A percentile compares a stretch with the other conserved stretches of the same genome.
phyloP scores from a whole-genome alignment of 2,113 vertebrate species.

The Myiagra hebetior region DNA sequence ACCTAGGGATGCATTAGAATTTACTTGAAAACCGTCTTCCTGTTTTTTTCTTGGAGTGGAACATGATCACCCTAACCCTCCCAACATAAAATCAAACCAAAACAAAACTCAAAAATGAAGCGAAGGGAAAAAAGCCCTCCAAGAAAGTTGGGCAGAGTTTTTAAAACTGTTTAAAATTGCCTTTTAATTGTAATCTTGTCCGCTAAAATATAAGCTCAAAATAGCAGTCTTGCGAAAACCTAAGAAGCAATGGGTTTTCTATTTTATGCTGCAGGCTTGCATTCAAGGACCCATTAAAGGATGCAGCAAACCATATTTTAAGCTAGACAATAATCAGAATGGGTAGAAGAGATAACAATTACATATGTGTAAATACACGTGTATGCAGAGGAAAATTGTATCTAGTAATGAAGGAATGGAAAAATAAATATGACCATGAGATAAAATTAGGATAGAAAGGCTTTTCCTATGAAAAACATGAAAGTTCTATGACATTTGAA shows the following conservation, averaged over 20 bases:
- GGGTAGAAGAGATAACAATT: not conserved
- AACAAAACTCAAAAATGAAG: not conserved
- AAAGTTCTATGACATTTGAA: not conserved
- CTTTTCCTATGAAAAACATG: not conserved
- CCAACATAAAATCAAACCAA: not conserved
- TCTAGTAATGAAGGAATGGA: not conserved
- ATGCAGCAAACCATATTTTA: not conserved
- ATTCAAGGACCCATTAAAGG: not conserved
- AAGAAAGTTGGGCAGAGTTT: not conserved
- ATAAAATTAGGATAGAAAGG: not conserved
- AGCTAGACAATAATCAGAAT: not conserved
- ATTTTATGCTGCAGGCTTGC: not conserved
- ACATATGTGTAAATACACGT: not conserved
- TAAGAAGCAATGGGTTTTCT: not conserved
- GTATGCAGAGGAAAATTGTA: not conserved
- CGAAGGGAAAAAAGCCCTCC: not conserved
- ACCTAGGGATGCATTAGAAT: not conserved
- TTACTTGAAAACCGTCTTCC: not conserved
- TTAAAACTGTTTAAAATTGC: not conserved
- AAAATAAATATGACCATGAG: not conserved
- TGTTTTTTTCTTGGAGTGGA: not conserved
- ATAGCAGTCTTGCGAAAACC: not conserved
- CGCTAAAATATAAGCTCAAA: not conserved
- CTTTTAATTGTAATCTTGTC: not conserved
- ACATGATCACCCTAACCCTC: not conserved